These are phyloP conservation scores for Nycteola revayana DNA, from an alignment of 2,888 invertebrate genomes.

Conservation along the genomic window DNA sequence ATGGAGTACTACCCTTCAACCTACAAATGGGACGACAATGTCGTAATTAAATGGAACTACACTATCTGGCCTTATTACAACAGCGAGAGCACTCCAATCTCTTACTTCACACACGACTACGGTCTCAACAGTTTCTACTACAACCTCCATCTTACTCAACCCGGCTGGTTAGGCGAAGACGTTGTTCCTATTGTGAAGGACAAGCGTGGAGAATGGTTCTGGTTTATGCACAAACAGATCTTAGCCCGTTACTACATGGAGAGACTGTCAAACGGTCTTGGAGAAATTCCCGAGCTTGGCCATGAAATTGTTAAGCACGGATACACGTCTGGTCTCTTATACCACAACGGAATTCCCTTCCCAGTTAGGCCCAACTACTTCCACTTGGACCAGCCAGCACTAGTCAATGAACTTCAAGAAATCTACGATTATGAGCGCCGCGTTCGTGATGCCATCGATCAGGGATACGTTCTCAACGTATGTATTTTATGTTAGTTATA, in stretches of 20 bases:
- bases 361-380: slow-evolving; percentile 83
- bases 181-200: slow-evolving; percentile 77
- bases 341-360: slow-evolving; percentile 85
- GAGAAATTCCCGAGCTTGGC: slow-evolving; percentile 83
- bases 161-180: slow-evolving; percentile 83
- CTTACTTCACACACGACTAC: slow-evolving; percentile 88
- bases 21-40: slow-evolving; percentile 64
- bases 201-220: slow-evolving; percentile 84
- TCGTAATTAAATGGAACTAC: slow-evolving; percentile 84
- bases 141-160: slow-evolving; percentile 82
- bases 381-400: slow-evolving; percentile 68
- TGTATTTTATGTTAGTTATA: not conserved
- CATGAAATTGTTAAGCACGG: slow-evolving; percentile 81
- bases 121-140: slow-evolving; percentile 85
- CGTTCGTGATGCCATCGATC: slow-evolving; percentile 82
- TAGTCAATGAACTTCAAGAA: slow-evolving; percentile 61
- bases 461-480: slow-evolving; percentile 72
- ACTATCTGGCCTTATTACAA: slow-evolving; percentile 80
- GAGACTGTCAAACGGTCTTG: slow-evolving; percentile 86
- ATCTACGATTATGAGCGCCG: slow-evolving; percentile 80
- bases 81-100: slow-evolving; percentile 80
- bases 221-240: slow-evolving; percentile 83
- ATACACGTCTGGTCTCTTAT: slow-evolving; percentile 83
- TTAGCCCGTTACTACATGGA: slow-evolving; percentile 88
- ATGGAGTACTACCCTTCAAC: slow-evolving; percentile 55